phyloP scores from a whole-genome alignment of 1,140 invertebrate species.

The Acromyrmex heyeri region DNA sequence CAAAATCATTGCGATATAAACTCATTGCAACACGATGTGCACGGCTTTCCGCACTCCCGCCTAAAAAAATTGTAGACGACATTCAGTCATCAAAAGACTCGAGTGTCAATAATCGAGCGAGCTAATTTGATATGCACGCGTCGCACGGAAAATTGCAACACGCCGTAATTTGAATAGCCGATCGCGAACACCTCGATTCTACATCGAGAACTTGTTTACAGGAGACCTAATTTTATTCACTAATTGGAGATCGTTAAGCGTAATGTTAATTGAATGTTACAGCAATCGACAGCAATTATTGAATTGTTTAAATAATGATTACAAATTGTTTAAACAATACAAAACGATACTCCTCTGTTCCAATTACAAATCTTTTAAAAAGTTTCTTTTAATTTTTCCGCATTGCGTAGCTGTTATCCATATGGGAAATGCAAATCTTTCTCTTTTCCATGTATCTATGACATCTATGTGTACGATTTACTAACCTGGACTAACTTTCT shows the following conservation, averaged over 20 bases:
- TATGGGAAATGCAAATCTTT: slow-evolving; percentile 61
- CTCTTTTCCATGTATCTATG: slow-evolving; percentile 75
- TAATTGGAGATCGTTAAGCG: background rate
- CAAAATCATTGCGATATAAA: background rate
- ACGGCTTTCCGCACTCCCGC: slow-evolving; percentile 37
- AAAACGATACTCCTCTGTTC: background rate
- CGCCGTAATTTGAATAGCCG: slow-evolving; percentile 44
- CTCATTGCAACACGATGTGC: slow-evolving; percentile 8
- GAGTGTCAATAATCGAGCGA: background rate
- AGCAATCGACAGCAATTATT: background rate
- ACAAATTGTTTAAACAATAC: background rate
- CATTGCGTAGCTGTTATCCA: slow-evolving; percentile 50
- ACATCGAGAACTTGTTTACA: slow-evolving; percentile 16
- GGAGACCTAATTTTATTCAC: slow-evolving; percentile 17
- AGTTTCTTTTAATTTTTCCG: slow-evolving; percentile 50
- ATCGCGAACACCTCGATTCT: slow-evolving; percentile 10
- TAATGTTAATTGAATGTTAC: slow-evolving; percentile 1
- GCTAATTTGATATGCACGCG: slow-evolving; percentile 24
- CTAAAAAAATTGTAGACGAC: background rate
- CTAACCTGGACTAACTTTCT: slow-evolving; percentile 82
- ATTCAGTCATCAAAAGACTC: background rate
- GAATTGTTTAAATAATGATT: background rate
- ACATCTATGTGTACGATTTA: slow-evolving; percentile 76
- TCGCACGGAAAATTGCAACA: slow-evolving; percentile 52
- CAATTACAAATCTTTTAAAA: background rate